A percentile compares a stretch with the other conserved stretches of the same genome.
phyloP scores from a whole-genome alignment of 1,140 invertebrate species.

The Ceratoteleas bidentatus region DNA sequence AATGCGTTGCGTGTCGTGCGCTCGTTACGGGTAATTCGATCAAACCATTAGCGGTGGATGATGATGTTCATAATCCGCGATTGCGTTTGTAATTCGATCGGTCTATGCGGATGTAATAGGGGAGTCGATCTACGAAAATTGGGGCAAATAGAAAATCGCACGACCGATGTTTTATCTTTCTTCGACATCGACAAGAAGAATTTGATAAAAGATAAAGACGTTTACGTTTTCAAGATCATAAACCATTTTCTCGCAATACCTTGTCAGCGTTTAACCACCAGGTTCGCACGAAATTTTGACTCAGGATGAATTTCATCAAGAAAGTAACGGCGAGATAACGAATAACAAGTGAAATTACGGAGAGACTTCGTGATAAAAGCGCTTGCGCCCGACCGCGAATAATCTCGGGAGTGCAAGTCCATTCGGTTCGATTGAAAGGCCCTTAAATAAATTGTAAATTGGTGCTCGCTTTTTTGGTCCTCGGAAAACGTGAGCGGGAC shows the following conservation, averaged over 20 bases:
- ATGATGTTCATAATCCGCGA: no score
- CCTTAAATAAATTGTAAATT: conserved; percentile 75
- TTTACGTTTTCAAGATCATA: no score
- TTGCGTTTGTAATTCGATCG: no score
- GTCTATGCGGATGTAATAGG: no score
- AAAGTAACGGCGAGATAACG: background rate
- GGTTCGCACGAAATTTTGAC: background rate
- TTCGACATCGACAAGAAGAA: background rate
- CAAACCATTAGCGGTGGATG: no score
- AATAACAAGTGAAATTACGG: background rate
- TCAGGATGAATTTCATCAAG: background rate
- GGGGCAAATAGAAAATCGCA: no score
- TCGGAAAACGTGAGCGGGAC: conserved; percentile 54
- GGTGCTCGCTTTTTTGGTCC: conserved; percentile 58
- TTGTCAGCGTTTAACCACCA: background rate
- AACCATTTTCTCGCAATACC: no score
- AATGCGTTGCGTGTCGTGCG: no score
- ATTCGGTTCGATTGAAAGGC: conserved; percentile 68
- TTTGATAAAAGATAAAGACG: background rate
- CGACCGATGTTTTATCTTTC: no score
- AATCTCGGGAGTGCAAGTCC: conserved; percentile 64
- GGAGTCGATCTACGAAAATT: no score
- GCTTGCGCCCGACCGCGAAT: conserved; percentile 16
- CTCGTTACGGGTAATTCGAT: no score
- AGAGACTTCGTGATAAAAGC: conserved; percentile 9